Percentiles rank a stretch among this genome's conserved stretches.
These are phyloP conservation scores for Brachionus angularis DNA, from an alignment of 1,140 invertebrate genomes.

Conservation along the genomic window DNA sequence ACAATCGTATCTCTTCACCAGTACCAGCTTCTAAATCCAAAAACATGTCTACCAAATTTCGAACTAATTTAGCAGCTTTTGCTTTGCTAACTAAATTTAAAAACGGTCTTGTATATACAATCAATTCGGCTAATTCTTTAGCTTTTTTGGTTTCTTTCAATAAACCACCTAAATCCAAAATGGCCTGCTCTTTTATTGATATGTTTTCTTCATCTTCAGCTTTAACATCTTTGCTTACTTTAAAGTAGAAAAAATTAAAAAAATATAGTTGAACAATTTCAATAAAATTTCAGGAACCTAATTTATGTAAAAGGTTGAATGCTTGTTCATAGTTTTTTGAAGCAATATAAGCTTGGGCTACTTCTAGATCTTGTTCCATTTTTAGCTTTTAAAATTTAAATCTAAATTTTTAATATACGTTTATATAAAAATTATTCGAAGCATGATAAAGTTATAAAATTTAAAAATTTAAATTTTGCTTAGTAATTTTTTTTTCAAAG, in stretches of 20 bases:
- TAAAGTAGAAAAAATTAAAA: constrained; percentile 24
- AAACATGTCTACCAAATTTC: constrained; percentile 92
- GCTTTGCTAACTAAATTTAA: constrained; percentile 88
- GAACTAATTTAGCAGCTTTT: constrained; percentile 94
- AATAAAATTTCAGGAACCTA: no score
- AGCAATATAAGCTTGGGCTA: constrained; percentile 8
- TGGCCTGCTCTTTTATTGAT: constrained; percentile 79
- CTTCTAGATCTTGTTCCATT: constrained; percentile 43
- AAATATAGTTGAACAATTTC: not conserved
- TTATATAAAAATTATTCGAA: no score
- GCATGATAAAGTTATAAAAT: no score
- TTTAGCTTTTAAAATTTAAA: not conserved
- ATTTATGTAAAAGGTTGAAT: not conserved
- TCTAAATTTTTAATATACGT: constrained; percentile 16
- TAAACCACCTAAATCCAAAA: constrained; percentile 78
- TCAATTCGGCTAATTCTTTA: constrained; percentile 84
- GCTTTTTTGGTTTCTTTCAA: constrained; percentile 87
- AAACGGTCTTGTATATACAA: constrained; percentile 87
- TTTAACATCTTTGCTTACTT: constrained; percentile 55
- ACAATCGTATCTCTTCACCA: constrained; percentile 54
- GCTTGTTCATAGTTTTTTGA: constrained; percentile 33
- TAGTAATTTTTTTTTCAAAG: no score
- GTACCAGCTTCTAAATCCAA: constrained; percentile 89
- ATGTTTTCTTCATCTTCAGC: constrained; percentile 80
- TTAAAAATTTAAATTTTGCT: no score